Base-by-base conservation (phyloP, 2,113 vertebrate genomes). In the Porphyrio hochstetteri region DNA sequence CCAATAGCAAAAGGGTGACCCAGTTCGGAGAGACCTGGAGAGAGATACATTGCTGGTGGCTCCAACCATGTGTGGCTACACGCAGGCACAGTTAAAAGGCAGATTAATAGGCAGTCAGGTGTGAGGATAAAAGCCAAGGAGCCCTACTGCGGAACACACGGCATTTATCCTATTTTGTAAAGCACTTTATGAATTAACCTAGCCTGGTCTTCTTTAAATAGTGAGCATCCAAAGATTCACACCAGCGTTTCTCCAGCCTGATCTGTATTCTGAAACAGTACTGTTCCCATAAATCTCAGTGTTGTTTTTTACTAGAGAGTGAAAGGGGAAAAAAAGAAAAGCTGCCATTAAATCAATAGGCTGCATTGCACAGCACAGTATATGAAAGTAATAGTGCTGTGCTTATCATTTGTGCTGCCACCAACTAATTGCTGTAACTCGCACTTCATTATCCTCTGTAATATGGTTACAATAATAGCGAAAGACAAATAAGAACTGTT, bases 61-160 rank as follows among this genome's bases (percentile, higher is more conserved):
- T 95, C 89, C 44, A 60, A 72, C 93, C 88, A 87, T 83, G 96
- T 91, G 96, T 85, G 82, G 96, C 95, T 96, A 27, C 97, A 96
- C 0, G 71, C 92, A 96, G 97, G 88, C 94, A 68, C 80, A 76
- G 95, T 92, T 97, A 97, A 98, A 98, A 98, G 97, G 94, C 97
- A 95, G 95, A 98, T 97, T 95, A 97, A 97, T 96, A 86, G 56
- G 95, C 92, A 96, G 97, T 93, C 97, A 98, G 97, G 97, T 97
- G 97, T 46, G 80, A 95, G 96, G 93, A 96, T 86, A 91, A 84
- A 52, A 72, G 98, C 97, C 97, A 97, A 96, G 90, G 86, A 93
- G 25, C 79, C 95, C 63, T 11, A 42, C 93, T 17, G 97, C 57
- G 97, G 90, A 93, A 92, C 97, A 97, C 96, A 97, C 72, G 94